These are phyloP conservation scores for Poecilia picta DNA, from an alignment of 2,797 vertebrate species.

Conservation along the genomic window DNA sequence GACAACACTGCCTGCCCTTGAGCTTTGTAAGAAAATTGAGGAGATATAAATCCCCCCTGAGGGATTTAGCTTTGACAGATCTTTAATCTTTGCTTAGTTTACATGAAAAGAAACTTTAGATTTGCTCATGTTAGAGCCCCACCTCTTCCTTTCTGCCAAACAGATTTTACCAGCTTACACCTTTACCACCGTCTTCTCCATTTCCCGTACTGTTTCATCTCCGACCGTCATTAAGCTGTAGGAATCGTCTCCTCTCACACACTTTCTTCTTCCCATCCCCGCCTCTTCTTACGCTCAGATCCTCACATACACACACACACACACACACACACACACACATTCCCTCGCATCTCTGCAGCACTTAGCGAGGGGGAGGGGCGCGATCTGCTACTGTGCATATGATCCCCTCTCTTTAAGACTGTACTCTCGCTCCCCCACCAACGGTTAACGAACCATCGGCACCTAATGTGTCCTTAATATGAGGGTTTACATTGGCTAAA, in stretches of 20 bases:
- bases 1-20: conserved; percentile 23
- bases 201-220: conserved; percentile 49
- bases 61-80: conserved; percentile 53
- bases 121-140: conserved; percentile 6
- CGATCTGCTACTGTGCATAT: conserved; percentile 58
- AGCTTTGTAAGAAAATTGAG: conserved; percentile 18
- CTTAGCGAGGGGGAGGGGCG: conserved; percentile 72
- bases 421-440: conserved; percentile 38
- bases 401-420: conserved; percentile 64
- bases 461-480: conserved; percentile 70
- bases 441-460: conserved; percentile 56
- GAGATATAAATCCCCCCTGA: conserved; percentile 32
- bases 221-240: conserved; percentile 46
- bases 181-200: conserved; percentile 22
- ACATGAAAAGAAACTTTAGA: conserved; percentile 20
- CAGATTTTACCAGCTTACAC: conserved; percentile 27
- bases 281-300: conserved; percentile 29
- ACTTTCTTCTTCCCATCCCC: conserved; percentile 10
- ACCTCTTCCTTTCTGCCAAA: conserved; percentile 2
- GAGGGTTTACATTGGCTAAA: conserved; percentile 37
- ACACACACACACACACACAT: not conserved
- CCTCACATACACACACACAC: conserved; percentile 22
- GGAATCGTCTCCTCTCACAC: conserved; percentile 36
- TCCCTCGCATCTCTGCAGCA: conserved; percentile 70
- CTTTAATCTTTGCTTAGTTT: conserved; percentile 53